phyloP scores from a whole-genome alignment of 2,888 invertebrate species.

The Acanthacorydalis orientalis region DNA sequence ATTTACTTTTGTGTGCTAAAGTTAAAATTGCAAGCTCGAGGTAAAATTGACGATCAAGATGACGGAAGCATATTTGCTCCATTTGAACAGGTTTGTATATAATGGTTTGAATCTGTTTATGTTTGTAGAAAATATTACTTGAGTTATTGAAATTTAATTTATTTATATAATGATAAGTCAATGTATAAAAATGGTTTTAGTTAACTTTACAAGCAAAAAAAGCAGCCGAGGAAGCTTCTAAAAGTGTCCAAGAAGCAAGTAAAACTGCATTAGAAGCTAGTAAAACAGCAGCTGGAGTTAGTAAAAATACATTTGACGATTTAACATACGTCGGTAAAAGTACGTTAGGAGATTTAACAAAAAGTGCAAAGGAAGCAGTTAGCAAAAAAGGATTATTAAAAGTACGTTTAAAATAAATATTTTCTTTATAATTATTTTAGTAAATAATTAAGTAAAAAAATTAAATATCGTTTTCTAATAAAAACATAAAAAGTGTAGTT shows the following conservation, averaged over 20 bases:
- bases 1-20: constrained; percentile 16
- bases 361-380: constrained; percentile 78
- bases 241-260: constrained; percentile 69
- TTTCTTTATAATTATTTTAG: background rate
- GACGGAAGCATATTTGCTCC: constrained; percentile 62
- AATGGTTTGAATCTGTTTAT: constrained; percentile 3
- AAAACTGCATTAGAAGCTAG: constrained; percentile 74
- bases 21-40: constrained; percentile 42
- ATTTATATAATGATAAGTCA: background rate
- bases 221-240: constrained; percentile 66
- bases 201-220: constrained; percentile 77
- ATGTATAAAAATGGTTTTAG: constrained; percentile 25
- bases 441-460: background rate
- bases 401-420: constrained; percentile 24
- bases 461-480: background rate
- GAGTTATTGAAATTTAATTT: background rate
- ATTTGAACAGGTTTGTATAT: constrained; percentile 52
- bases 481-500: constrained; percentile 2
- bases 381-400: constrained; percentile 72
- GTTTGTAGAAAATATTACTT: background rate
- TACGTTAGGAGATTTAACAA: constrained; percentile 76
- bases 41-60: constrained; percentile 45
- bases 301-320: constrained; percentile 77
- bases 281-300: constrained; percentile 73
- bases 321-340: constrained; percentile 80